Base-by-base conservation (phyloP, 37 sponge, comb jelly and placozoan genomes). In the Agelas oroides region DNA sequence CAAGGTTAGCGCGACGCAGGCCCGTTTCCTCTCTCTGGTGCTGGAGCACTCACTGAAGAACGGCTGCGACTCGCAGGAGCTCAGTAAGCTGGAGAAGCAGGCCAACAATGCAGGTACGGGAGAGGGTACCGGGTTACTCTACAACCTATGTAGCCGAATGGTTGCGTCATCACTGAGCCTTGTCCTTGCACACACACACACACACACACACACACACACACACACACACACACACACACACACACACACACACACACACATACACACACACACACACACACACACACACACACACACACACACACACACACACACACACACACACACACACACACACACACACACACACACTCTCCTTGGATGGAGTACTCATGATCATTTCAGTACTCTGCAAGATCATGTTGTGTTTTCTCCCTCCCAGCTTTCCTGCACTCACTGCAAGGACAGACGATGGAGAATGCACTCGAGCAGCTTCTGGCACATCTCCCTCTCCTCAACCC, bases 401-500 rank as follows among this genome's bases (percentile, higher is more conserved):
- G 38, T 74, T 75, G 20, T 30, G 20, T 46, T 83, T 24, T 53
- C 56, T 12, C 69, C 59, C 24, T 27, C 66, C 17, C 84, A 97
- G 97, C 25, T 27, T 94, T 73, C 65, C 74, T 97, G 59, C 89
- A 75, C 70, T 76, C 87, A 12, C 56, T 97, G 23, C 87, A 91
- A 59, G 71, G 87, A 33, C 80, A 78, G 30, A 65, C 81, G 21
- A 86, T 92, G 21, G 97, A 86, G 30, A 53, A 75, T 12, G 93
- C 90, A 25, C 78, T 94, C 28, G 66, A 59, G 11, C 83, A 89
- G 32, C 79, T 97, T 0, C 70, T 97, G 19, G 34, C 88, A 6
- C 90, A 87, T 62, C 73, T 97, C 24, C 97, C 87, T 21, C 85
- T 97, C 23, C 91, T 97, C 39, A 83, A 84, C 46, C 93, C 96